phyloP scores from a whole-genome alignment of 2,888 invertebrate species.

The Acrobasis suavella region DNA sequence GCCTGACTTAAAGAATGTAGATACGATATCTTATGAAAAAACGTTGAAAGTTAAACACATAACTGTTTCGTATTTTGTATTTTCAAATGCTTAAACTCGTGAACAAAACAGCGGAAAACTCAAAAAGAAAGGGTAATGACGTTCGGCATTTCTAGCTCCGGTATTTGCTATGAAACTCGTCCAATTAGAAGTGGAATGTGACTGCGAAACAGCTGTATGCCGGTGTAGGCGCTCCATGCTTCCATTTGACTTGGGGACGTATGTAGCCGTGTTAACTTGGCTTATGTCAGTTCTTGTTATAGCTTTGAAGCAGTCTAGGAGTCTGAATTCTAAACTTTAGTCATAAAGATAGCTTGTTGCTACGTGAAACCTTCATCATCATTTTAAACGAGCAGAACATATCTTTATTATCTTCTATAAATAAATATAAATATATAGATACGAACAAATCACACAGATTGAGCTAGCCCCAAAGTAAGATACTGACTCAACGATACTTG shows the following conservation, averaged over 20 bases:
- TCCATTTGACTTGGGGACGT: background rate
- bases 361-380: too few relatives aligned
- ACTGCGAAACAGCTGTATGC: conserved; percentile 27
- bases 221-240: conserved; percentile 10
- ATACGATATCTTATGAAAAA: too few relatives aligned
- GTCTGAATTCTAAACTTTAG: background rate
- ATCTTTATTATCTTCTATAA: too few relatives aligned
- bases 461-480: too few relatives aligned
- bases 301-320: background rate
- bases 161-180: conserved; percentile 39
- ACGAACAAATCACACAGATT: too few relatives aligned
- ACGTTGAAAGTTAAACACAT: too few relatives aligned
- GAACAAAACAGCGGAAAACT: background rate
- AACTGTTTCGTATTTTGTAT: too few relatives aligned
- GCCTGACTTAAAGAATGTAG: too few relatives aligned
- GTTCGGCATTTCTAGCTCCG: conserved; percentile 17
- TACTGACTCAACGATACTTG: too few relatives aligned
- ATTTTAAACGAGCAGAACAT: too few relatives aligned
- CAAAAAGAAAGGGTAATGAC: conserved; percentile 19
- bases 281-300: background rate
- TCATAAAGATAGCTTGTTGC: background rate
- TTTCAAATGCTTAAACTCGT: background rate
- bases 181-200: conserved; percentile 41
- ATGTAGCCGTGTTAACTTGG: background rate
- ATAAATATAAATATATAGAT: too few relatives aligned